These are phyloP conservation scores for Cantharis nigra DNA, from an alignment of 2,888 invertebrate species.

Conservation along the genomic window DNA sequence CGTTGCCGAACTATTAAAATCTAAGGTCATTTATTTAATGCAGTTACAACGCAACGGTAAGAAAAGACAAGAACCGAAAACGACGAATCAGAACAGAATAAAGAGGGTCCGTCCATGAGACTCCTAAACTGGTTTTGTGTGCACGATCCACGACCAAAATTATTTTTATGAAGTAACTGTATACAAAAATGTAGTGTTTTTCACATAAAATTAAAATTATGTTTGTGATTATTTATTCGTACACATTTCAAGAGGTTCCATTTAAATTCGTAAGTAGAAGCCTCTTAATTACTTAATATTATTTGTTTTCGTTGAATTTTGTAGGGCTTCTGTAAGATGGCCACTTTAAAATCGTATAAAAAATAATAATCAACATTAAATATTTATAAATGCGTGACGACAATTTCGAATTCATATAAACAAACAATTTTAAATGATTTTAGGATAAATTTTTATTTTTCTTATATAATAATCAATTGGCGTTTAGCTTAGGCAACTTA, in stretches of 20 bases:
- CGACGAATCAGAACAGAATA: background rate
- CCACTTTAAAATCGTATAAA: background rate
- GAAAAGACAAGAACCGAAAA: constrained; percentile 11
- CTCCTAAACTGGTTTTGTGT: constrained; percentile 20
- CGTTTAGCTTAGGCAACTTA: background rate
- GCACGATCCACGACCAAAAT: background rate
- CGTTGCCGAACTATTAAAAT: constrained; percentile 5
- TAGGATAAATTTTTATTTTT: background rate
- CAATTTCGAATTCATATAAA: background rate
- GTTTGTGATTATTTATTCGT: constrained; percentile 15
- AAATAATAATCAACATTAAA: background rate
- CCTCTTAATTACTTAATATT: background rate
- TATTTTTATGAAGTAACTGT: constrained; percentile 8
- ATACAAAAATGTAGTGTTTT: constrained; percentile 24
- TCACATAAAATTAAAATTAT: constrained; percentile 15
- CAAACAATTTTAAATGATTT: background rate
- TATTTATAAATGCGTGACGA: background rate
- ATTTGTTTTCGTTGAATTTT: background rate
- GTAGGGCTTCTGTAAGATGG: background rate
- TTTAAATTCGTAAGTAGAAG: constrained; percentile 12
- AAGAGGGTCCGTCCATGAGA: constrained; percentile 5
- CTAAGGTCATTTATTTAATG: constrained; percentile 18
- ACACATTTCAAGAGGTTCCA: constrained; percentile 21
- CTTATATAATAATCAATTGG: background rate
- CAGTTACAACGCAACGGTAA: background rate